A percentile compares a stretch with the other conserved stretches of the same genome.
Evolutionary conservation across 1,140 invertebrate species (phyloP).

Genomic region (Thaumetopoea pityocampa): DNA sequence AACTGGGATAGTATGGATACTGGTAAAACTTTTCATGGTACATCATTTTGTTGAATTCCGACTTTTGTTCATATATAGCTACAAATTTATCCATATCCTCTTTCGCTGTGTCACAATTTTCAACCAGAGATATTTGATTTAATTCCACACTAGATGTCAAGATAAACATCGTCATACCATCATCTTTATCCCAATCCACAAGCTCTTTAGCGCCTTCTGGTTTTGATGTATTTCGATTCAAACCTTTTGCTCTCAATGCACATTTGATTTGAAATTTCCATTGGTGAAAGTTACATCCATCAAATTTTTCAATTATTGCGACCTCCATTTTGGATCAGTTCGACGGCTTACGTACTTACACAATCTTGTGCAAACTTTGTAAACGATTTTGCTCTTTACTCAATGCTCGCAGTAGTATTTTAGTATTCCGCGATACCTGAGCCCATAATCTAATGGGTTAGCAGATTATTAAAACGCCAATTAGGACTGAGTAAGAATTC

Average conservation of each 20-base stretch:
- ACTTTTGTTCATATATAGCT: slow-evolving; percentile 43
- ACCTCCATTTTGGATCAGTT: too few species aligned
- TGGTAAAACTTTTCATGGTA: slow-evolving; percentile 51
- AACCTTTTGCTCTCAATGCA: slow-evolving; percentile 36
- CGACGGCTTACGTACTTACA: too few species aligned
- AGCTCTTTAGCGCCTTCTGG: slow-evolving; percentile 5
- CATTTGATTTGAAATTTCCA: slow-evolving; percentile 49
- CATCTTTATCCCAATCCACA: slow-evolving; percentile 33
- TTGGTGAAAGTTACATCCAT: slow-evolving; percentile 38
- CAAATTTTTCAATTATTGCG: slow-evolving; percentile 41
- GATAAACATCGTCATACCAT: slow-evolving; percentile 41
- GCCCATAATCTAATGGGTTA: too few species aligned
- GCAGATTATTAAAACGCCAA: too few species aligned
- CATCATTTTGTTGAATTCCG: slow-evolving; percentile 46
- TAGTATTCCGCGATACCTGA: too few species aligned
- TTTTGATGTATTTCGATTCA: slow-evolving; percentile 22
- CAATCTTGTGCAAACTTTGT: too few species aligned
- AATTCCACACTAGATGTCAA: slow-evolving; percentile 44
- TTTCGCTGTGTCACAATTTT: slow-evolving; percentile 34
- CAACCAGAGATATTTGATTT: slow-evolving; percentile 38
- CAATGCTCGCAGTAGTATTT: too few species aligned
- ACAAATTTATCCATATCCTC: slow-evolving; percentile 25
- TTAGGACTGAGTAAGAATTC: too few species aligned
- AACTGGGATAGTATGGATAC: too few species aligned
- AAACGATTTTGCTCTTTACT: too few species aligned